Percentiles rank a stretch among this genome's conserved stretches.
phyloP scores from a whole-genome alignment of 2,888 invertebrate genomes.

The Nemotelus pantherinus region DNA sequence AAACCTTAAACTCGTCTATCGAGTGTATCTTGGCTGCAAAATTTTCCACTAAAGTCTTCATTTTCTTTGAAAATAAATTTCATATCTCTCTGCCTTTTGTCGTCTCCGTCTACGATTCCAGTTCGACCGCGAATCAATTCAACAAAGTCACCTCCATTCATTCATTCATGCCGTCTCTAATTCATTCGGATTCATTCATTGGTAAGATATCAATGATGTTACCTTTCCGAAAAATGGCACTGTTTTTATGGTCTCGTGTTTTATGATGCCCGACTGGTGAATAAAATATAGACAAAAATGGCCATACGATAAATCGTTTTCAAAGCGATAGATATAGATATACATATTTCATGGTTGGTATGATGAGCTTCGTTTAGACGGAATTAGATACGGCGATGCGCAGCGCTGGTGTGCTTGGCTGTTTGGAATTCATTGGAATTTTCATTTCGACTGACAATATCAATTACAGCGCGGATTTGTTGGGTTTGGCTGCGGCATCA shows the following conservation, averaged over 20 bases:
- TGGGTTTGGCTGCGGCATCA: too few species aligned
- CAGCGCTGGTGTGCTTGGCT: not conserved
- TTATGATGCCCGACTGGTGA: not conserved
- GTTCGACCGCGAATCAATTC: not conserved
- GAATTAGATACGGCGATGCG: not conserved
- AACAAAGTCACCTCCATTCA: conserved; percentile 12
- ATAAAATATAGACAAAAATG: conserved; percentile 9
- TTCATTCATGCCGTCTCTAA: not conserved
- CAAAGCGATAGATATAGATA: not conserved
- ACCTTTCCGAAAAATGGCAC: not conserved
- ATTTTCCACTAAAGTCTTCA: too few species aligned
- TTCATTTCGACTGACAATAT: too few species aligned
- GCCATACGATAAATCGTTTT: conserved; percentile 16
- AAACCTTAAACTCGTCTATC: too few species aligned
- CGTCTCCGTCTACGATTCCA: too few species aligned
- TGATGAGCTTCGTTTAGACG: not conserved
- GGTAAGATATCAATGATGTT: conserved; percentile 28
- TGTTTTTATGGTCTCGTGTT: conserved; percentile 22
- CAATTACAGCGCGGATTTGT: too few species aligned
- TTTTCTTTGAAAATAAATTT: too few species aligned
- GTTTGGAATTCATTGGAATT: too few species aligned
- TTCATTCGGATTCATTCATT: conserved; percentile 19
- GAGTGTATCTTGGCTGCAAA: too few species aligned
- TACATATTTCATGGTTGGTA: not conserved
- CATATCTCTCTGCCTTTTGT: too few species aligned